These are phyloP conservation scores for Perca flavescens DNA, from an alignment of 2,113 vertebrate genomes.

Conservation along the genomic window DNA sequence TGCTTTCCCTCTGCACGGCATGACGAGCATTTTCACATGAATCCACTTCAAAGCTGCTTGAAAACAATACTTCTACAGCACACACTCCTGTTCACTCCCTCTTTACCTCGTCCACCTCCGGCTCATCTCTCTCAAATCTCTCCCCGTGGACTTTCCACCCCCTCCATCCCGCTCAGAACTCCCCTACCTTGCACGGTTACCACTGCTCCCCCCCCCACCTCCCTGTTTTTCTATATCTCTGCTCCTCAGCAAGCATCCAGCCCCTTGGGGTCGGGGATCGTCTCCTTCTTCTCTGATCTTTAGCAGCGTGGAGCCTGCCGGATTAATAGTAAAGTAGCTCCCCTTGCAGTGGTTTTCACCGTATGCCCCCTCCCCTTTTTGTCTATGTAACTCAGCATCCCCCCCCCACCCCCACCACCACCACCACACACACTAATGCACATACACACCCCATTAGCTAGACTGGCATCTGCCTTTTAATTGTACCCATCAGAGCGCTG, in stretches of 20 bases:
- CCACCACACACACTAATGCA: constrained; percentile 15
- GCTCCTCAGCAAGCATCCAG: constrained; percentile 36
- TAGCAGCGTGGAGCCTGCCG: constrained; percentile 48
- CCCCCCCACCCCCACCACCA: too few species aligned
- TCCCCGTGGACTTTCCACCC: neutral
- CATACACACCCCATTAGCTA: constrained; percentile 53
- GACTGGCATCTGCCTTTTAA: constrained; percentile 79
- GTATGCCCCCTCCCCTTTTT: constrained; percentile 2
- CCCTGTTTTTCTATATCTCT: constrained; percentile 48
- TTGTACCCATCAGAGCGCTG: constrained; percentile 73
- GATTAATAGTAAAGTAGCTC: constrained; percentile 64
- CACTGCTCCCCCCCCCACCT: constrained; percentile 9
- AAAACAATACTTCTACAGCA: neutral
- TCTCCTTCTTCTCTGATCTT: constrained; percentile 62
- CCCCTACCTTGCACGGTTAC: neutral
- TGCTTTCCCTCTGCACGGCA: too few species aligned
- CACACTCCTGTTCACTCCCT: too few species aligned
- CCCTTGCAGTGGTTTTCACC: constrained; percentile 49
- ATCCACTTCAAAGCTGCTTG: neutral
- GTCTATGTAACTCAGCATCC: constrained; percentile 28
- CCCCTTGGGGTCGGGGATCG: constrained; percentile 44
- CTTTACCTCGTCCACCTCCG: neutral
- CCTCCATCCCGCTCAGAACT: neutral
- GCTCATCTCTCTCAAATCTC: constrained; percentile 18
- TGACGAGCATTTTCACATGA: neutral